Evolutionary conservation across 2,888 invertebrate genomes (phyloP).

Genomic region (Norana najaformis): DNA sequence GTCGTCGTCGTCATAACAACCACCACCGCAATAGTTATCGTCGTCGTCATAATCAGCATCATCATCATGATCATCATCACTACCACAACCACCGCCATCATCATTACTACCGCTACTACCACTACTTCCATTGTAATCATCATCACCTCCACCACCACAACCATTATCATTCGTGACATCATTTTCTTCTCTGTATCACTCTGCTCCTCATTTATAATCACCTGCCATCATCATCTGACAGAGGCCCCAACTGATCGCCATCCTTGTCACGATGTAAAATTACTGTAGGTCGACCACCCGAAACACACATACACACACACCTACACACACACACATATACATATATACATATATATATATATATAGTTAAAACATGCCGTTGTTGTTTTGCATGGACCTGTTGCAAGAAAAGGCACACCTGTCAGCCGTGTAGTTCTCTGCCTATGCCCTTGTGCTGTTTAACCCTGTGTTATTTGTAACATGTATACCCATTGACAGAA

Average conservation of each 20-base stretch:
- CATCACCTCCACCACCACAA: too few relatives aligned
- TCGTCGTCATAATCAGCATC: background rate
- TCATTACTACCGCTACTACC: background rate
- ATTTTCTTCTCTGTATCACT: too few relatives aligned
- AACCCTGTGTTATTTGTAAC: background rate
- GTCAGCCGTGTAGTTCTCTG: background rate
- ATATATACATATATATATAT: background rate
- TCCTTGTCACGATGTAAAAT: too few relatives aligned
- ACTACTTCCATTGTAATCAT: too few relatives aligned
- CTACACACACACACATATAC: background rate
- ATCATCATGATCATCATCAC: background rate
- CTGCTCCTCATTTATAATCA: too few relatives aligned
- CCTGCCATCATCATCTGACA: too few relatives aligned
- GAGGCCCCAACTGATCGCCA: too few relatives aligned
- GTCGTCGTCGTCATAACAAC: background rate
- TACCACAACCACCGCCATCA: background rate
- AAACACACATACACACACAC: too few relatives aligned
- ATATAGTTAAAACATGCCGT: background rate
- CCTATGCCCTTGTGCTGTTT: background rate
- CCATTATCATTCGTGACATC: too few relatives aligned
- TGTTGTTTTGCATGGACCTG: background rate
- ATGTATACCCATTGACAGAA: background rate
- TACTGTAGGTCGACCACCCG: too few relatives aligned
- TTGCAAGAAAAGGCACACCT: background rate
- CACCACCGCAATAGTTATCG: background rate